These are phyloP conservation scores for Urocitellus parryii DNA, from an alignment of 2,113 vertebrate species.

Conservation along the genomic window DNA sequence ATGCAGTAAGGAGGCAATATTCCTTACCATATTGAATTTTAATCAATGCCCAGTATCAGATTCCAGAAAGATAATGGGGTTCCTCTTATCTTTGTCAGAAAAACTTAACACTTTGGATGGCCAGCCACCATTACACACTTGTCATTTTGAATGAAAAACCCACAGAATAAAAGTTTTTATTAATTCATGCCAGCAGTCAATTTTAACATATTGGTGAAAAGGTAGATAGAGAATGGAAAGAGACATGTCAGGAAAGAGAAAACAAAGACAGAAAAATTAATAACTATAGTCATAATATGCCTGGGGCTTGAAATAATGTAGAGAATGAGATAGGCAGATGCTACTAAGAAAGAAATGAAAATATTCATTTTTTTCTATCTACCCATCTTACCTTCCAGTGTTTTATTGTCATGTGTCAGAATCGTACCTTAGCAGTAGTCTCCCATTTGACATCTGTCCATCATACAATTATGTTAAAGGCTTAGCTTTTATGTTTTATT, in stretches of 20 bases:
- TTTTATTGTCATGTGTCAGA: neutral
- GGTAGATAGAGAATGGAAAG: neutral
- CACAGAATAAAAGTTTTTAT: neutral
- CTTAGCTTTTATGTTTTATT: neutral
- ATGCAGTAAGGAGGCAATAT: neutral
- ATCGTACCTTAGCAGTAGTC: neutral
- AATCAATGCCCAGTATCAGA: neutral
- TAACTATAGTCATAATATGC: neutral
- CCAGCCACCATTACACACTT: neutral
- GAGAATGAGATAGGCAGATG: neutral
- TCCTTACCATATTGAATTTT: neutral
- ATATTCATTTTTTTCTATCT: neutral
- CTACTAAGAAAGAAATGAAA: neutral
- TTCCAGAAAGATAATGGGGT: neutral
- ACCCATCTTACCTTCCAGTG: neutral
- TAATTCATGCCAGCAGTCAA: neutral
- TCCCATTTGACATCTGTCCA: neutral
- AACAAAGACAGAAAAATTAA: conserved; percentile 18
- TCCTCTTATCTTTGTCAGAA: neutral
- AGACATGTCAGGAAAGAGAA: neutral
- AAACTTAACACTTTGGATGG: neutral
- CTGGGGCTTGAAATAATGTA: neutral
- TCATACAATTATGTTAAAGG: neutral
- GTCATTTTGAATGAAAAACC: neutral
- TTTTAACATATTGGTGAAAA: neutral